phyloP scores from a whole-genome alignment of 1,140 invertebrate genomes.

The Drosophila pruinosa region DNA sequence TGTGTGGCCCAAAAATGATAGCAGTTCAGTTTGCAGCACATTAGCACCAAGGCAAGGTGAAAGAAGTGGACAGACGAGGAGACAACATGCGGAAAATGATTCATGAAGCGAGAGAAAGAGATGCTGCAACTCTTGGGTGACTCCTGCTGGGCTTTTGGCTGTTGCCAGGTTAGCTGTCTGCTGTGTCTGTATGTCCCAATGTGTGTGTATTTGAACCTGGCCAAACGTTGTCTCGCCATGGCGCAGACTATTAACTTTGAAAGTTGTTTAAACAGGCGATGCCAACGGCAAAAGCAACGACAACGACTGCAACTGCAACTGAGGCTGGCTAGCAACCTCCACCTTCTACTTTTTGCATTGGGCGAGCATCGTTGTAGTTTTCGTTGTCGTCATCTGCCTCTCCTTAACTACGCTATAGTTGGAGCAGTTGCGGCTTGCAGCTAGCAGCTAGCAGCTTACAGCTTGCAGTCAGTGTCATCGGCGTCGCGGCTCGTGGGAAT shows the following conservation, averaged over 20 bases:
- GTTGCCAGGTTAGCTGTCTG: slow-evolving; percentile 28
- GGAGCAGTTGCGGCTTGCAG: slow-evolving; percentile 51
- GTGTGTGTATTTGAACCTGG: slow-evolving; percentile 49
- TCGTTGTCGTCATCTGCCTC: slow-evolving; percentile 49
- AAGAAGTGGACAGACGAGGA: slow-evolving; percentile 23
- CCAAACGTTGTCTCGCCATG: slow-evolving; percentile 66
- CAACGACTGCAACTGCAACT: slow-evolving; percentile 37
- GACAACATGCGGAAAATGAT: slow-evolving; percentile 60
- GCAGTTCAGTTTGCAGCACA: slow-evolving; percentile 74
- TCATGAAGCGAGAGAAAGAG: slow-evolving; percentile 51
- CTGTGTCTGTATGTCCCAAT: background rate
- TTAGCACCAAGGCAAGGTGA: slow-evolving; percentile 54
- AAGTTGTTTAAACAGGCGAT: slow-evolving; percentile 79
- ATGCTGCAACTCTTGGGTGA: slow-evolving; percentile 22
- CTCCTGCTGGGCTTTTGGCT: slow-evolving; percentile 65
- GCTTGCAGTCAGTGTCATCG: slow-evolving; percentile 73
- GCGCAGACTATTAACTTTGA: slow-evolving; percentile 81
- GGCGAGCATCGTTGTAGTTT: slow-evolving; percentile 64
- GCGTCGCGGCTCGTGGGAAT: slow-evolving; percentile 77
- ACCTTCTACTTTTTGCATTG: slow-evolving; percentile 79
- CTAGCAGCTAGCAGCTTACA: slow-evolving; percentile 53
- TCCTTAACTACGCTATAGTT: slow-evolving; percentile 35
- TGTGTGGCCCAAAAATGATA: slow-evolving; percentile 61
- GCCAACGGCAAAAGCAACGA: slow-evolving; percentile 44
- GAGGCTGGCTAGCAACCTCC: slow-evolving; percentile 51